Conservation (phyloP, 2,797 vertebrate genomes). For the Forpus xanthops region DNA sequence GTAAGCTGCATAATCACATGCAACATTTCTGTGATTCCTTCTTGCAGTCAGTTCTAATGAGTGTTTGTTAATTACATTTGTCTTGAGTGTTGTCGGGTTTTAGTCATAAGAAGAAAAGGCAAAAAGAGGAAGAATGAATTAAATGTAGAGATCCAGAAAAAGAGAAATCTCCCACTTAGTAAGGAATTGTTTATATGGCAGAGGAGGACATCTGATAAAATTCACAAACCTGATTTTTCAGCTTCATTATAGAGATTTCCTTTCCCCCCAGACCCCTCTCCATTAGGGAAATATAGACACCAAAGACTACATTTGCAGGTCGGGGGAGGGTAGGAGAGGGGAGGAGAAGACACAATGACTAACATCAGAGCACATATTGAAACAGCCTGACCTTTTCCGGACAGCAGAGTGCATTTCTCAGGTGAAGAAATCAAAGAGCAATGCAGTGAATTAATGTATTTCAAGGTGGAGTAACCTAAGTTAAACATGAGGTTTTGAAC, state of each 20-base stretch:
- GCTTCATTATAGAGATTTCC: not conserved
- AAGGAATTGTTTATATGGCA: not conserved
- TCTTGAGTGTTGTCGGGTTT: not conserved
- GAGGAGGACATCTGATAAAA: not conserved
- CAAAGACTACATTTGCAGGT: not conserved
- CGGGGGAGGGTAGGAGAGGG: not conserved
- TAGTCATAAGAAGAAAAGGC: not conserved
- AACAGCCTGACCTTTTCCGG: not conserved
- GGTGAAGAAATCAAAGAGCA: not conserved
- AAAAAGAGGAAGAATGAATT: not conserved
- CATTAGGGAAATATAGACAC: not conserved
- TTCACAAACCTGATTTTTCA: not conserved
- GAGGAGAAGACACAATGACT: not conserved
- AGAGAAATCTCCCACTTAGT: not conserved
- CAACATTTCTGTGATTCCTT: not conserved
- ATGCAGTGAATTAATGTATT: not conserved
- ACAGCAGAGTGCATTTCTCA: not conserved
- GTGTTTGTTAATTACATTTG: not conserved
- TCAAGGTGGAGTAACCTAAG: not conserved
- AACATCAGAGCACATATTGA: slow-evolving; percentile 22
- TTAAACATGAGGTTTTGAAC: not conserved
- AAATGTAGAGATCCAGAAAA: not conserved
- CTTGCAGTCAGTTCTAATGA: not conserved
- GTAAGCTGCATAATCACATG: not conserved
- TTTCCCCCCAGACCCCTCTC: not conserved